Evolutionary conservation across 2,113 vertebrate genomes (phyloP).

Genomic region (Collichthys lucidus): DNA sequence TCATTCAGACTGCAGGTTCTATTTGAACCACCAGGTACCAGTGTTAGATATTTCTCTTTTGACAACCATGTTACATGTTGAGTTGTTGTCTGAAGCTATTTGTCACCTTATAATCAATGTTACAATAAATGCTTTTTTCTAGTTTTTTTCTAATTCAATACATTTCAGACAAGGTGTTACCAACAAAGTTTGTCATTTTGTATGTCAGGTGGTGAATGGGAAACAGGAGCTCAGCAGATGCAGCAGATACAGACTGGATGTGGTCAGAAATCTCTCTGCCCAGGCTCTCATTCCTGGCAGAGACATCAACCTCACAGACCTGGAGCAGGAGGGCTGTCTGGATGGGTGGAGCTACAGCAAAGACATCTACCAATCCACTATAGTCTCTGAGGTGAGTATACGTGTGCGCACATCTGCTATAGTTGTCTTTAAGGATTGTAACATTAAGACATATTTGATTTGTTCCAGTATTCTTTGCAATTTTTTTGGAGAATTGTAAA

Average conservation of each 20-base stretch:
- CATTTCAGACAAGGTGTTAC: no score
- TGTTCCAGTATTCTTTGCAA: not conserved
- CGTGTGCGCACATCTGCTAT: not conserved
- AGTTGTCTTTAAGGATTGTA: not conserved
- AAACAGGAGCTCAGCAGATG: conserved; percentile 71
- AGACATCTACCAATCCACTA: conserved; percentile 77
- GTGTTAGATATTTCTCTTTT: not conserved
- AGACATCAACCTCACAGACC: conserved; percentile 74
- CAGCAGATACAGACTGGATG: conserved; percentile 78
- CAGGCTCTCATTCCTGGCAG: conserved; percentile 54
- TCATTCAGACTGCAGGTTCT: no score
- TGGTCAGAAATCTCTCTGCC: conserved; percentile 74
- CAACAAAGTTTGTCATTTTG: not conserved
- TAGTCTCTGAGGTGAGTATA: conserved; percentile 77
- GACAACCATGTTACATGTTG: not conserved
- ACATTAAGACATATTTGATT: not conserved
- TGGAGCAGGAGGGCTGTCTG: conserved; percentile 74
- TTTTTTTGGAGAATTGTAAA: not conserved
- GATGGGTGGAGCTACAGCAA: conserved; percentile 83
- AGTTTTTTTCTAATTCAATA: no score
- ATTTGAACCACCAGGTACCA: no score
- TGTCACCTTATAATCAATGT: not conserved
- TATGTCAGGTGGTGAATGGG: conserved; percentile 63
- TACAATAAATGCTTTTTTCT: no score
- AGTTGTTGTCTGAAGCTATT: not conserved